These are phyloP conservation scores for Drosophila lacicola DNA, from an alignment of 2,888 invertebrate genomes.

Conservation along the genomic window DNA sequence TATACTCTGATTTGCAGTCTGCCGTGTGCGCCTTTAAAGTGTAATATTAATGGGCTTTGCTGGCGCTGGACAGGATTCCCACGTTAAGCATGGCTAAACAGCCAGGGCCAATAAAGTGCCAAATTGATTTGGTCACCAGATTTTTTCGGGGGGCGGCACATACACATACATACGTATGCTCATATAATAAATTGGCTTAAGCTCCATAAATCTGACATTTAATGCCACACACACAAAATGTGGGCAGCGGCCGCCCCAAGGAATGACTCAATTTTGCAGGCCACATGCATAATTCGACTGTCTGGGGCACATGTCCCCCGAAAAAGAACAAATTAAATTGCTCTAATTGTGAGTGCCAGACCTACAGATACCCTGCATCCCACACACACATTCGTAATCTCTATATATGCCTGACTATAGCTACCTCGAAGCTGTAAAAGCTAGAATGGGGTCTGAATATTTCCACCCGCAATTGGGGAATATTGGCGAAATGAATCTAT, in stretches of 20 bases:
- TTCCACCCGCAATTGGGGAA: too few relatives aligned
- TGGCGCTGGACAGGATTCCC: constrained; percentile 57
- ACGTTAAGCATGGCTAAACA: constrained; percentile 66
- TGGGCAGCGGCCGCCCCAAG: constrained; percentile 46
- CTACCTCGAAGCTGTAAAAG: too few relatives aligned
- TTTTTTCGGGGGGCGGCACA: constrained; percentile 30
- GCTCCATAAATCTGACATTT: constrained; percentile 79
- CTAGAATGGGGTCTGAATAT: too few relatives aligned
- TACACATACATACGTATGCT: constrained; percentile 17
- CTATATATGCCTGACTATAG: too few relatives aligned
- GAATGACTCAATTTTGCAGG: constrained; percentile 76
- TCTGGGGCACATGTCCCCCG: constrained; percentile 37
- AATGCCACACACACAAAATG: constrained; percentile 72
- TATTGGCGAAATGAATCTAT: too few relatives aligned
- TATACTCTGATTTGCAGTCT: constrained; percentile 23
- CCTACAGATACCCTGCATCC: constrained; percentile 1
- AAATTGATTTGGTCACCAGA: constrained; percentile 70
- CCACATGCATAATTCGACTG: constrained; percentile 50
- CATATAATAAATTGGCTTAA: constrained; percentile 57
- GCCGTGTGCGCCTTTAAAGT: constrained; percentile 56
- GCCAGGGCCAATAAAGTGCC: constrained; percentile 65
- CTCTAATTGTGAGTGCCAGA: not conserved
- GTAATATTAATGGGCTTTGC: constrained; percentile 49
- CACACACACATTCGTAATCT: too few relatives aligned
- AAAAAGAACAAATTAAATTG: constrained; percentile 1